phyloP scores from a whole-genome alignment of 2,113 vertebrate species.

The Rutilus rutilus region DNA sequence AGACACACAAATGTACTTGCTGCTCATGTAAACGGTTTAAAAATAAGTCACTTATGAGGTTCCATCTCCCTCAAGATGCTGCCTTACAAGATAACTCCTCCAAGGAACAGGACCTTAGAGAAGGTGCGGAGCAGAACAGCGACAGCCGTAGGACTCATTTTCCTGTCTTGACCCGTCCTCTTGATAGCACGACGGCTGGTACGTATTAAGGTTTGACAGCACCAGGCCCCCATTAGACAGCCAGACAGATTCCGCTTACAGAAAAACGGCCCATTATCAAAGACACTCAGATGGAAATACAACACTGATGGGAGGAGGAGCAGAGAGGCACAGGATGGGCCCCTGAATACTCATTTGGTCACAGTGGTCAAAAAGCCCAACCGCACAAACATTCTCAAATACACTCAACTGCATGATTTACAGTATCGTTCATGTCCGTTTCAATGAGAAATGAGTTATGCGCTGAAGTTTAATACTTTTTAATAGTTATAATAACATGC shows the following conservation, averaged over 20 bases:
- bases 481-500: neutral
- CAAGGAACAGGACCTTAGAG: neutral
- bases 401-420: neutral
- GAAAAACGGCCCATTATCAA: constrained; percentile 63
- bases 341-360: constrained; percentile 60
- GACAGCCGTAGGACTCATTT: constrained; percentile 18
- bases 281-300: constrained; percentile 65
- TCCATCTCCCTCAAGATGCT: neutral
- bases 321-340: constrained; percentile 56
- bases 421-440: neutral
- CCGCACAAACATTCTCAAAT: constrained; percentile 1
- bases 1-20: too few species aligned
- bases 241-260: constrained; percentile 68
- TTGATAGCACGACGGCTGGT: constrained; percentile 42
- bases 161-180: constrained; percentile 21
- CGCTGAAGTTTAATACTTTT: neutral
- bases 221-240: constrained; percentile 56
- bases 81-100: neutral
- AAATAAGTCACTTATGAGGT: neutral
- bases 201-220: constrained; percentile 62
- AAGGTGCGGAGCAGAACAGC: neutral
- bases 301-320: constrained; percentile 60
- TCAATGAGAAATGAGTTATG: neutral
- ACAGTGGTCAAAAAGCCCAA: constrained; percentile 48
- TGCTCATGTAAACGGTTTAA: too few species aligned